phyloP scores from a whole-genome alignment of 23 tunicate genomes.

The Styela clava region DNA sequence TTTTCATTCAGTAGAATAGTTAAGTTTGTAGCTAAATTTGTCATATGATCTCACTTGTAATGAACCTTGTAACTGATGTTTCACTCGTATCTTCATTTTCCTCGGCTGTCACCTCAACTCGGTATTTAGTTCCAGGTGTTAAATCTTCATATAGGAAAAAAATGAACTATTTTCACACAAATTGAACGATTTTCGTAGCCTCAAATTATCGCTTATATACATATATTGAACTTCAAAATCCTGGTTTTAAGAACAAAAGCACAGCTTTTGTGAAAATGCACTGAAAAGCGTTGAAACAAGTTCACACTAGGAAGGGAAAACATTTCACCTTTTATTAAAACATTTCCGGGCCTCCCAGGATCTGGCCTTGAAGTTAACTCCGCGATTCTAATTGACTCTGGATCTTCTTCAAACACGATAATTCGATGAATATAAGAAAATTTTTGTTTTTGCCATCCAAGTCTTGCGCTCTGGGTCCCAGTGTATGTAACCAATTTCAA shows the following conservation, averaged over 20 bases:
- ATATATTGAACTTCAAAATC: too few species aligned
- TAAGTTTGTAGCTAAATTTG: too few species aligned
- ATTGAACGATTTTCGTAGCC: too few species aligned
- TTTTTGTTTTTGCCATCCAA: constrained; percentile 18
- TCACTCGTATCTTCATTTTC: constrained; percentile 11
- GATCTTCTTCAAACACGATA: not conserved
- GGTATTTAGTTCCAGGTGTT: constrained; percentile 44
- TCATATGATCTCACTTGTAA: constrained; percentile 38
- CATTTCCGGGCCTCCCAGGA: not conserved
- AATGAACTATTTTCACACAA: too few species aligned
- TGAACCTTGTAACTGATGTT: constrained; percentile 21
- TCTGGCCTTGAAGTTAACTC: not conserved
- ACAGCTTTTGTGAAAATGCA: too few species aligned
- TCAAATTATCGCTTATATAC: too few species aligned
- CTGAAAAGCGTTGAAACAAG: too few species aligned
- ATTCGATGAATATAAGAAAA: not conserved
- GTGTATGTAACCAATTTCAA: constrained; percentile 17
- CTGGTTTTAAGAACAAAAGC: too few species aligned
- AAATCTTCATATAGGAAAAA: not conserved
- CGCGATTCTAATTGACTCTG: not conserved
- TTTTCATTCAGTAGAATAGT: too few species aligned
- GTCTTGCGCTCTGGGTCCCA: not conserved
- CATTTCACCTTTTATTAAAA: not conserved
- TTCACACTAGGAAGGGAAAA: too few species aligned
- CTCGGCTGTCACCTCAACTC: constrained; percentile 15